phyloP scores from a whole-genome alignment of 2,797 vertebrate genomes.

The Malurus leucopterus region DNA sequence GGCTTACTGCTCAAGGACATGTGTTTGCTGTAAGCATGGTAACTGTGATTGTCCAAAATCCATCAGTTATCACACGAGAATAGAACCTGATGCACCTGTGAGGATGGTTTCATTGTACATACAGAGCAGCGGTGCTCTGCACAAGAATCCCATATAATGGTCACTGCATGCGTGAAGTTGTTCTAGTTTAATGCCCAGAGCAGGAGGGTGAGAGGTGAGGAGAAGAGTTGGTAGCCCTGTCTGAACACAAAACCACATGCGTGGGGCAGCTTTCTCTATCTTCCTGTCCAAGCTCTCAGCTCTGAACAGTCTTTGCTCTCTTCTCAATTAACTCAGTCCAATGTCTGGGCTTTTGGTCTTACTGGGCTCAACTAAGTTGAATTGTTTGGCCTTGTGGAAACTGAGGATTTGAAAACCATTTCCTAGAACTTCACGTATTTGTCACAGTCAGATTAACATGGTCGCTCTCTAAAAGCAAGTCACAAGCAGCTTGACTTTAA shows the following conservation, averaged over 20 bases:
- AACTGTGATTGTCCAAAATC: neutral
- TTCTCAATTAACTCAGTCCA: neutral
- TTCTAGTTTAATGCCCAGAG: neutral
- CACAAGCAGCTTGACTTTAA: neutral
- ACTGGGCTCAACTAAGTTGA: neutral
- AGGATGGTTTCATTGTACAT: fast-evolving
- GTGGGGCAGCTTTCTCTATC: neutral
- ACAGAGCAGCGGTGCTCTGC: neutral
- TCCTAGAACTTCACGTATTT: neutral
- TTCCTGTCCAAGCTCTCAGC: neutral
- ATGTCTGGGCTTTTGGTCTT: neutral
- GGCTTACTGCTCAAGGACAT: neutral
- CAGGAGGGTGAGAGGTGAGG: neutral
- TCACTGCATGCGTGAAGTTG: neutral
- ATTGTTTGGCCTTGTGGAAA: neutral
- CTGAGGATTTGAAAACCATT: neutral
- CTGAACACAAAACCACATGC: neutral
- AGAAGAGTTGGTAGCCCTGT: neutral
- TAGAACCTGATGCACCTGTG: neutral
- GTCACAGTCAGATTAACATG: neutral
- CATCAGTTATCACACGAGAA: neutral
- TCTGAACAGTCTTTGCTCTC: neutral
- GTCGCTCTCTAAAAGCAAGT: neutral
- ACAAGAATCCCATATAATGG: too few relatives aligned
- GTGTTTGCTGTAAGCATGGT: neutral